A percentile compares a stretch with the other conserved stretches of the same genome.
These are phyloP conservation scores for Samia ricini DNA, from an alignment of 1,140 invertebrate species.

Conservation along the genomic window DNA sequence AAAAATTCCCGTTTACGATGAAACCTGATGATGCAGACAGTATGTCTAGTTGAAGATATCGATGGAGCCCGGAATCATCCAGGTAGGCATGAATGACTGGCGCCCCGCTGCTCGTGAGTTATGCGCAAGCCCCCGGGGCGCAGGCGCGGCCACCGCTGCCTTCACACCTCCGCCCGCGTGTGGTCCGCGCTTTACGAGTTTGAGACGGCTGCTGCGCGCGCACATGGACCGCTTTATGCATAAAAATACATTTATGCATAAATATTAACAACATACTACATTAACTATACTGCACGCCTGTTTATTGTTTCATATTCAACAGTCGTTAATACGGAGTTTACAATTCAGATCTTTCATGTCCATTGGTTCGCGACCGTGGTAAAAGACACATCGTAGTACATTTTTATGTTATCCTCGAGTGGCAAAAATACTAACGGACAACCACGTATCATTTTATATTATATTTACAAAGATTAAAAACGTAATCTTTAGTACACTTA, in stretches of 20 bases:
- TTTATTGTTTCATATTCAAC: no score
- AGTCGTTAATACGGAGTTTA: no score
- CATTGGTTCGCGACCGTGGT: no score
- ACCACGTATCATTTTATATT: no score
- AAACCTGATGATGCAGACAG: conserved; percentile 38
- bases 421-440: no score
- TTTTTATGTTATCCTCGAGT: no score
- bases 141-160: conserved; percentile 58
- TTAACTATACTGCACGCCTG: no score
- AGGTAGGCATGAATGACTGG: conserved; percentile 71
- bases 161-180: conserved; percentile 76
- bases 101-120: conserved; percentile 72
- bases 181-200: conserved; percentile 71
- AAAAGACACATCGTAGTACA: no score
- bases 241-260: neutral
- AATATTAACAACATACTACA: neutral
- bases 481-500: no score
- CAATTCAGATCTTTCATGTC: no score
- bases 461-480: no score
- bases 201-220: conserved; percentile 48
- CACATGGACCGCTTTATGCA: conserved; percentile 11
- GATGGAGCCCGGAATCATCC: conserved; percentile 29
- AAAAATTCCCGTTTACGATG: conserved; percentile 29
- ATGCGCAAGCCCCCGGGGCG: conserved; percentile 59
- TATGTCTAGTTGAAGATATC: conserved; percentile 53